A percentile compares a stretch with the other conserved stretches of the same genome.
Evolutionary conservation across 2,888 invertebrate species (phyloP).

Genomic region (Leptopilina drosophilae): DNA sequence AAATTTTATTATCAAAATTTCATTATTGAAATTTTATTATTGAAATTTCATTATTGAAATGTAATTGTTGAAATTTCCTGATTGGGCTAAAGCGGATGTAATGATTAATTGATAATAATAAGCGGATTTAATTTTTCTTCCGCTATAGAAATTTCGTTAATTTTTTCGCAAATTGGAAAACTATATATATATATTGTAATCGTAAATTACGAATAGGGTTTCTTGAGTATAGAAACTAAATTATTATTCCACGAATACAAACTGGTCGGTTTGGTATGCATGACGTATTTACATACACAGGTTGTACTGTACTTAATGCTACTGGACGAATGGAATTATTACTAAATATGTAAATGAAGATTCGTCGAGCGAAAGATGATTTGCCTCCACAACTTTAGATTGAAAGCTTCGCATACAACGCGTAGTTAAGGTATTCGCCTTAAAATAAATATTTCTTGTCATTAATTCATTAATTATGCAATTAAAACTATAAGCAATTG

Average conservation of each 20-base stretch:
- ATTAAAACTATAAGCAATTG: too few relatives aligned
- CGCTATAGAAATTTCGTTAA: too few relatives aligned
- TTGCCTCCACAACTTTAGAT: conserved; percentile 34
- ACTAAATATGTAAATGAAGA: conserved; percentile 25
- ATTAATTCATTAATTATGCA: too few relatives aligned
- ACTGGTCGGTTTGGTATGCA: conserved; percentile 13
- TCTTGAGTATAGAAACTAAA: conserved; percentile 3
- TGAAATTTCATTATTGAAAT: not conserved
- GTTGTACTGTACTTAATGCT: conserved; percentile 51
- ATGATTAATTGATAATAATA: too few relatives aligned
- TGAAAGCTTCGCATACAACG: not conserved
- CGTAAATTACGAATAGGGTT: not conserved
- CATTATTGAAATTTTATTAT: too few relatives aligned
- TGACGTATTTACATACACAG: conserved; percentile 53
- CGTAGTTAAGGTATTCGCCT: not conserved
- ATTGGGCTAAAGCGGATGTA: too few relatives aligned
- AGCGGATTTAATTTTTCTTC: too few relatives aligned
- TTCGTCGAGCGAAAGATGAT: conserved; percentile 42
- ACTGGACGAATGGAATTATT: conserved; percentile 48
- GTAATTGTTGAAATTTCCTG: too few relatives aligned
- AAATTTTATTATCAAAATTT: not conserved
- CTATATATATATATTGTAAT: not conserved
- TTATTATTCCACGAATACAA: conserved; percentile 13
- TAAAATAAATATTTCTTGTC: too few relatives aligned
- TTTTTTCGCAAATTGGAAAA: not conserved